Base-by-base conservation (phyloP, 2,888 invertebrate species). In the Empis livida region DNA sequence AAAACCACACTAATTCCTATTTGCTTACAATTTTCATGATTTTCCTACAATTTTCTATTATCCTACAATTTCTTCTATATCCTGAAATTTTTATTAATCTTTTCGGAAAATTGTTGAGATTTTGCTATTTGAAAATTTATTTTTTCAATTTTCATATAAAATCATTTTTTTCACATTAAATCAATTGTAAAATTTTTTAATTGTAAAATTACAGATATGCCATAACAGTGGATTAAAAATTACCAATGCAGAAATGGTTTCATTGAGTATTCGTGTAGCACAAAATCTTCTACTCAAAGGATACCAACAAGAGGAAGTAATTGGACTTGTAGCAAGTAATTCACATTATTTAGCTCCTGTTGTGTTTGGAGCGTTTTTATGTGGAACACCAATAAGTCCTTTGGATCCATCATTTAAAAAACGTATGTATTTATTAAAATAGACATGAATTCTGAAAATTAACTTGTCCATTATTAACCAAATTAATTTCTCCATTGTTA, bases 301-400 rank as follows among this genome's bases (percentile, higher is more conserved):
- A 1, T 45, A 67, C 17, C 54, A 60, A 13, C 62, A 64, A 49
- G 62, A 62, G 30, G 63, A 67, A 53, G 59, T 67, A 8, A 59
- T 67, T 23, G 66, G 67, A 16, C 59, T 67, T 39, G 57, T 62
- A 1, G 65, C 57, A 1, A 54, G 54, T 10, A 67, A 68, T 47
- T 57, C 61, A 30, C 61, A 62, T 5, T 60, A 61, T 46, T 49
- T 63, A 3, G 61, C 65, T 55, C 63, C 67, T 0, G 48, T 65
- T 13, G 61, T 64, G 4, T 51, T 65, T 30, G 67, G 59, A 4
- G 61, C 61, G 5, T 53, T 68, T 20, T 51, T 62, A 13, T 61
- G 63, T 44, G 65, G 65, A 2, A 60, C 59, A 1, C 61, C 65
- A 8, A 60, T 68, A 5, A 66, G 65, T 54, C 60, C 65, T 2